These are phyloP conservation scores for Acromyrmex echinatior DNA, from an alignment of 1,140 invertebrate species.

Conservation along the genomic window DNA sequence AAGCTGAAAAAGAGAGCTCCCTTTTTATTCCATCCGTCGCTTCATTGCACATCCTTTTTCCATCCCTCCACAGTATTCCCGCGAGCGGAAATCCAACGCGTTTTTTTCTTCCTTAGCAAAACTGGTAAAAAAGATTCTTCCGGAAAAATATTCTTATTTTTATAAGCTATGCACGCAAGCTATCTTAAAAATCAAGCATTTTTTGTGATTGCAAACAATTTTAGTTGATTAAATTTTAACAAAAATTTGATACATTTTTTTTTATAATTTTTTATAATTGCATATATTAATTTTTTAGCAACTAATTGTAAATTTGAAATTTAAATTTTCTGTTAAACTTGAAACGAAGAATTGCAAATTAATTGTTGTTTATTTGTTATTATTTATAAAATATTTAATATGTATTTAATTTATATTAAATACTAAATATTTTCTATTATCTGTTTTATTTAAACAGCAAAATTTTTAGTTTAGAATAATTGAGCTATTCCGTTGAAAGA, in stretches of 20 bases:
- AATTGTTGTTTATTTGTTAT: neutral
- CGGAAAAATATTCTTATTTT: slow-evolving; percentile 22
- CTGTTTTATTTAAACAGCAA: neutral
- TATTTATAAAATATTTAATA: neutral
- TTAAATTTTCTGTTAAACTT: neutral
- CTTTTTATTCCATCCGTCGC: slow-evolving; percentile 32
- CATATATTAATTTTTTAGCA: neutral
- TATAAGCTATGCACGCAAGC: neutral
- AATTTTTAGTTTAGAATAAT: neutral
- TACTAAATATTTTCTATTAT: neutral
- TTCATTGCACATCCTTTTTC: slow-evolving; percentile 20
- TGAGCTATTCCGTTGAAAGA: neutral
- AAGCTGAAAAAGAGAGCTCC: slow-evolving; percentile 52
- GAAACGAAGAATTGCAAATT: neutral
- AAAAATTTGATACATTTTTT: neutral
- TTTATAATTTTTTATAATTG: neutral
- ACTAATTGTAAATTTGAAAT: neutral
- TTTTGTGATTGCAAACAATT: neutral
- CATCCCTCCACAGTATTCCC: neutral
- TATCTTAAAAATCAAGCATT: slow-evolving; percentile 7
- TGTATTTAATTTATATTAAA: neutral
- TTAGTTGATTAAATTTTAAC: neutral
- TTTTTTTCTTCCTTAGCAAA: slow-evolving; percentile 9
- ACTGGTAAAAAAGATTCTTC: slow-evolving; percentile 6
- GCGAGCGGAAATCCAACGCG: slow-evolving; percentile 35